These are phyloP conservation scores for Rhombomys opimus DNA, from an alignment of 2,113 vertebrate genomes.

Conservation along the genomic window DNA sequence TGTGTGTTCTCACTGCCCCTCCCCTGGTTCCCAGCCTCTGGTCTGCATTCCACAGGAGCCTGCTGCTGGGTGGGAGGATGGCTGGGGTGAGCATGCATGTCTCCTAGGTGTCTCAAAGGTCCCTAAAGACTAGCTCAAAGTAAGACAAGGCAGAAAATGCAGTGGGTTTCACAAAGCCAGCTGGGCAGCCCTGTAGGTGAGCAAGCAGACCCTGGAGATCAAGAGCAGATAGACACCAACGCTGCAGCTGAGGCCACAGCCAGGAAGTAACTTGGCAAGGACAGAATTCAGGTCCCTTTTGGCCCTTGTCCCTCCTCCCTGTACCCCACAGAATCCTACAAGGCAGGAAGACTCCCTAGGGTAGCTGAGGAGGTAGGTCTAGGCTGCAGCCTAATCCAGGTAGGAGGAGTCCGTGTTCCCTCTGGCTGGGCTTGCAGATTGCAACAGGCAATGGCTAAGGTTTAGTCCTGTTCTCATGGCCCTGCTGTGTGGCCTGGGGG, in stretches of 20 bases:
- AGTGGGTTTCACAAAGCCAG: not conserved
- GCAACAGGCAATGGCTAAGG: not conserved
- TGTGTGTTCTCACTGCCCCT: not conserved
- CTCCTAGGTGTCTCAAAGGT: not conserved
- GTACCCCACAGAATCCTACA: not conserved
- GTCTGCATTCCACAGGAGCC: not conserved
- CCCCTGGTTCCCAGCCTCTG: not conserved
- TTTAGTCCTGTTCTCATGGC: not conserved
- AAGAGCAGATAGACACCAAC: not conserved
- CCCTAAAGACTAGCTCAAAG: not conserved
- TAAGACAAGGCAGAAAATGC: not conserved
- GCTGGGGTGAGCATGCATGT: not conserved
- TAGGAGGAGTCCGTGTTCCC: not conserved
- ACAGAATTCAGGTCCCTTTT: not conserved
- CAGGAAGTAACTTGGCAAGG: not conserved
- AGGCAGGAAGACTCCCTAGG: not conserved
- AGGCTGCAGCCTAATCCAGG: not conserved
- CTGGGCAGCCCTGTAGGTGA: not conserved
- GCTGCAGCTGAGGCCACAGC: not conserved
- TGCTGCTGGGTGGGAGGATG: too few relatives aligned
- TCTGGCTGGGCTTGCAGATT: not conserved
- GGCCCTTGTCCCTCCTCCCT: not conserved
- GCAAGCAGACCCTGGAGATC: not conserved
- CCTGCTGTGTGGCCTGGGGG: not conserved
- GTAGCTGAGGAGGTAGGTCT: not conserved